Percentiles rank a stretch among this genome's conserved stretches.
Conservation (phyloP, 2,888 invertebrate genomes). For the Mylabris sibirica region DNA sequence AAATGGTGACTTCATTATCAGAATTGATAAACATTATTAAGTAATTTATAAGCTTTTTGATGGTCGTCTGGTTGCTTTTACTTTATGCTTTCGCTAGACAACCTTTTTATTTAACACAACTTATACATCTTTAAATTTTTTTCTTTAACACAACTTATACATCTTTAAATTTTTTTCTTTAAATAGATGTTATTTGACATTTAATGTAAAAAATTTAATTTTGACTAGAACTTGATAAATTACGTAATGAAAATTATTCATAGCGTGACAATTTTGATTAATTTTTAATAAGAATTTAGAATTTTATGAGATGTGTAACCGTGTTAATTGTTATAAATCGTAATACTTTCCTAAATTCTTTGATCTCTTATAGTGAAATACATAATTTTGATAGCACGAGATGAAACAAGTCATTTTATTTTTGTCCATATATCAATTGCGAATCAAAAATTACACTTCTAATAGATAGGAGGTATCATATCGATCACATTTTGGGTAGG, state of each 20-base stretch:
- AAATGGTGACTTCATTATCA: constrained; percentile 2
- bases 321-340: background rate
- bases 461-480: too few species aligned
- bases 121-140: too few species aligned
- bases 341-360: background rate
- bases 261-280: background rate
- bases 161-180: too few species aligned
- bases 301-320: background rate
- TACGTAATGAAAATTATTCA: background rate
- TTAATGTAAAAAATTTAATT: background rate
- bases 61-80: background rate
- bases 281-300: too few species aligned
- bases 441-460: too few species aligned
- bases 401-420: too few species aligned
- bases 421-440: too few species aligned
- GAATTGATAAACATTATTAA: background rate
- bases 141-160: background rate
- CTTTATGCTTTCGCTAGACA: background rate
- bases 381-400: too few species aligned
- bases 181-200: background rate
- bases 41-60: background rate
- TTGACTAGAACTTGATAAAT: background rate
- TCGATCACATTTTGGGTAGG: too few species aligned
- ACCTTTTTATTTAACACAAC: background rate
- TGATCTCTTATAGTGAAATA: too few species aligned